Conservation (phyloP, 2,797 vertebrate genomes). For the Lepus townsendii region DNA sequence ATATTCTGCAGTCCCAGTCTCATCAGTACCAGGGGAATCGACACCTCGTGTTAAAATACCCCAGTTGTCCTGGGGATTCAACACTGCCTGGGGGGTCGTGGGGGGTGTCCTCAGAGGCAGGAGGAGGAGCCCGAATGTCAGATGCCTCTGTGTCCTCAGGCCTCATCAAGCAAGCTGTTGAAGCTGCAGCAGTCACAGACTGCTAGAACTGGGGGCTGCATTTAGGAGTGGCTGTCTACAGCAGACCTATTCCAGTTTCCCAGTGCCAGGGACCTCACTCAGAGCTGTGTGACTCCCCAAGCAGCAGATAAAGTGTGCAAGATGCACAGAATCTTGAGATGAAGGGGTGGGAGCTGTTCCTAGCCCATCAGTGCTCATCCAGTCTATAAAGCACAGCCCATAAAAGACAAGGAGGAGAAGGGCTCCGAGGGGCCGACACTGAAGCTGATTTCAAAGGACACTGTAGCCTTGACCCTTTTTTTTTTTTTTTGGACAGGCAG, state of each 20-base stretch:
- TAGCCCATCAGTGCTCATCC: neutral
- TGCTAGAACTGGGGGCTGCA: neutral
- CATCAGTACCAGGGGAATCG: neutral
- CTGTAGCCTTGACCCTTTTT: neutral
- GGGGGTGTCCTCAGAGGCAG: accelerated
- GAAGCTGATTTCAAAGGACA: neutral
- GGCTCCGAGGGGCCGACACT: neutral
- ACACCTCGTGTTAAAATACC: neutral
- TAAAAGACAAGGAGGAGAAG: neutral
- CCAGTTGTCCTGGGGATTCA: neutral
- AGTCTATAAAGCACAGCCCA: neutral
- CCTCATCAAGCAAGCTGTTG: neutral
- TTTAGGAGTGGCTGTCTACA: neutral
- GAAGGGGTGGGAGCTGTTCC: neutral
- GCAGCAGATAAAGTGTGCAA: neutral
- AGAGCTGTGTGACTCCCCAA: neutral
- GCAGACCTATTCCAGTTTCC: neutral
- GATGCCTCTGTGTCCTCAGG: neutral
- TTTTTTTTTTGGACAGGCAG: too few relatives aligned
- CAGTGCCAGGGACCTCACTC: neutral
- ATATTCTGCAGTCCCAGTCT: neutral
- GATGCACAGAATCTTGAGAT: neutral
- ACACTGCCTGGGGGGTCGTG: accelerated
- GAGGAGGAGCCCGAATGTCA: neutral
- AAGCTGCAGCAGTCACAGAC: neutral